Evolutionary conservation across 2,113 vertebrate genomes (phyloP).

Genomic region (Bothrops jararaca): DNA sequence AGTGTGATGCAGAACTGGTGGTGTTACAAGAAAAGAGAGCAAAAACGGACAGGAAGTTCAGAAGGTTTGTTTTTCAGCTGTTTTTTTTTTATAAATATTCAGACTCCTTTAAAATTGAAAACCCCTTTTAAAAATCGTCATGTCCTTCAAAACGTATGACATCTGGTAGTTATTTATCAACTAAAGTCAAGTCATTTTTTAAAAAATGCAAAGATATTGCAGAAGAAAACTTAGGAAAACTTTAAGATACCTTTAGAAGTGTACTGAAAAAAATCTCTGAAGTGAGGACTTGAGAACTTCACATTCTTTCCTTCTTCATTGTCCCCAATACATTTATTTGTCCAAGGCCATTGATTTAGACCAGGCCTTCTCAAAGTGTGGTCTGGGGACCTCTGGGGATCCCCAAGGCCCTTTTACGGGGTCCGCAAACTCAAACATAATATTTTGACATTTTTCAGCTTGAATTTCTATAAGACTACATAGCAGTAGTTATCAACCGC

Average conservation of each 20-base stretch:
- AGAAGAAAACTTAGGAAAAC: not conserved
- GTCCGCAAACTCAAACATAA: not conserved
- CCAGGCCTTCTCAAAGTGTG: not conserved
- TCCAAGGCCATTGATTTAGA: not conserved
- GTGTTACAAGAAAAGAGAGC: conserved; percentile 50
- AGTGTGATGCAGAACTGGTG: conserved; percentile 48
- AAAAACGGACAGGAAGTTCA: conserved; percentile 52
- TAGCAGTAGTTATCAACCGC: not conserved
- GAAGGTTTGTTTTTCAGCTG: conserved; percentile 50
- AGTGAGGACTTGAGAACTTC: not conserved
- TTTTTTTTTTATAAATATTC: not conserved
- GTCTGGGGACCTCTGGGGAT: not conserved
- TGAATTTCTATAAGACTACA: not conserved
- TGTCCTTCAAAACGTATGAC: not conserved
- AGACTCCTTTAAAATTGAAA: not conserved
- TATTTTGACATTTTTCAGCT: not conserved
- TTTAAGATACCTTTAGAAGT: not conserved
- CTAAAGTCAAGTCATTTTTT: not conserved
- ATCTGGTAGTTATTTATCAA: not conserved
- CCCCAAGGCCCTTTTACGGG: not conserved
- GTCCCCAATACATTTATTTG: not conserved
- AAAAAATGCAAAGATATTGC: not conserved
- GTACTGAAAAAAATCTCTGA: not conserved
- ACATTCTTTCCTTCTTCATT: not conserved
- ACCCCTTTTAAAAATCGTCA: not conserved